Percentiles rank a stretch among this genome's conserved stretches.
Evolutionary conservation across 2,888 invertebrate genomes (phyloP).

Genomic region (Petrolisthes cinctipes): DNA sequence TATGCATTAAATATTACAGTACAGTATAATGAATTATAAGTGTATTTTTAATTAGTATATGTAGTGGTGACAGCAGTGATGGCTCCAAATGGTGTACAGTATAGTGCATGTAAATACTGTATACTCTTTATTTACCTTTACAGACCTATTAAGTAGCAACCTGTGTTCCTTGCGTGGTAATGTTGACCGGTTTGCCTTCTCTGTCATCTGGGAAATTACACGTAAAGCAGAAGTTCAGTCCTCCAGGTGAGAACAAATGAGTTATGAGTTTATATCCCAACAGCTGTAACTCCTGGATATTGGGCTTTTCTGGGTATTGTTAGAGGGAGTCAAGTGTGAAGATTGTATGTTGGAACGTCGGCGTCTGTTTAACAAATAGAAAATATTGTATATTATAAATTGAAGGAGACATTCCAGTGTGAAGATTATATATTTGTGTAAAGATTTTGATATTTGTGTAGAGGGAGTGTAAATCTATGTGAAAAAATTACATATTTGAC

Average conservation of each 20-base stretch:
- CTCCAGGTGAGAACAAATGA: slow-evolving; percentile 70
- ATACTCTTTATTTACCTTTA: slow-evolving; percentile 68
- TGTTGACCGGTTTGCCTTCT: slow-evolving; percentile 94
- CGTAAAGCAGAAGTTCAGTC: slow-evolving; percentile 83
- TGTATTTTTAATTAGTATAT: background rate
- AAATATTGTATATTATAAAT: no score
- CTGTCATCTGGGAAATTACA: slow-evolving; percentile 94
- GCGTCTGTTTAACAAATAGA: no score
- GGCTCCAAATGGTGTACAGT: background rate
- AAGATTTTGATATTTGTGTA: no score
- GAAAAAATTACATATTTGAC: no score
- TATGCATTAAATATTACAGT: background rate
- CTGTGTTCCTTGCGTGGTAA: slow-evolving; percentile 92
- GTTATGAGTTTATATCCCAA: no score
- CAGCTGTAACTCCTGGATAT: no score
- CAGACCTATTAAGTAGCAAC: slow-evolving; percentile 92
- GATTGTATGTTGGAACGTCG: no score
- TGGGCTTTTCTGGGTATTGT: no score
- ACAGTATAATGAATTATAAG: background rate
- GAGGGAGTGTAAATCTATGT: no score
- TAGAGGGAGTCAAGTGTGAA: no score
- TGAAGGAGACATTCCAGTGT: no score
- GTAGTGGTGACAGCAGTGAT: background rate
- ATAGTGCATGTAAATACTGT: background rate
- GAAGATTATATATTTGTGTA: no score